phyloP scores from a whole-genome alignment of 2,113 vertebrate species.

The Synodontis membranacea region DNA sequence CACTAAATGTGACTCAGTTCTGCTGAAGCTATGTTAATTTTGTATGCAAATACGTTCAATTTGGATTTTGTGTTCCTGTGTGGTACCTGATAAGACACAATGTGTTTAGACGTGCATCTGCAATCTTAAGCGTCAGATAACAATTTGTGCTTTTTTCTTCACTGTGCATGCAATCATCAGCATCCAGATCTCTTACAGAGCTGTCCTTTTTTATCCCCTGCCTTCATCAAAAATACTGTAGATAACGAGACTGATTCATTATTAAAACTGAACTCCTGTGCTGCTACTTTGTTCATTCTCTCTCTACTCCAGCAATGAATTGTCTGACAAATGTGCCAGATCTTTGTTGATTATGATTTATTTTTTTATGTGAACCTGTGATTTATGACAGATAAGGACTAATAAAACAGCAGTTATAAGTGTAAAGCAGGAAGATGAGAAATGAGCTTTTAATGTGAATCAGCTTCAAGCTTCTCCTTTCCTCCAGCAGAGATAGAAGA shows the following conservation, averaged over 20 bases:
- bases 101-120: neutral
- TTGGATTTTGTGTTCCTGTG: no score
- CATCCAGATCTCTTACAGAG: neutral
- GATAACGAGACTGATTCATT: neutral
- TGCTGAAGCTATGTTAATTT: neutral
- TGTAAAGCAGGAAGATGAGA: neutral
- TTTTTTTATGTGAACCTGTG: neutral
- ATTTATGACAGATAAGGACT: neutral
- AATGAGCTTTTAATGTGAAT: neutral
- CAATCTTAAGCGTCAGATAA: neutral
- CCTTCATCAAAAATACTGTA: neutral
- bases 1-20: neutral
- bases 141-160: neutral
- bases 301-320: neutral
- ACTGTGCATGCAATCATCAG: neutral
- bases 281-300: neutral
- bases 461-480: conserved; percentile 16
- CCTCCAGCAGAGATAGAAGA: neutral
- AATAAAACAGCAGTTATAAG: neutral
- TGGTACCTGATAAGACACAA: no score
- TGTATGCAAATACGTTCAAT: neutral
- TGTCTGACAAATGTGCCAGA: neutral
- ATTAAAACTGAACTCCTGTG: neutral
- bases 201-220: neutral
- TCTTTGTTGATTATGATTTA: neutral